Evolutionary conservation across 2,797 vertebrate species (phyloP).

Genomic region (Botia kubotai): DNA sequence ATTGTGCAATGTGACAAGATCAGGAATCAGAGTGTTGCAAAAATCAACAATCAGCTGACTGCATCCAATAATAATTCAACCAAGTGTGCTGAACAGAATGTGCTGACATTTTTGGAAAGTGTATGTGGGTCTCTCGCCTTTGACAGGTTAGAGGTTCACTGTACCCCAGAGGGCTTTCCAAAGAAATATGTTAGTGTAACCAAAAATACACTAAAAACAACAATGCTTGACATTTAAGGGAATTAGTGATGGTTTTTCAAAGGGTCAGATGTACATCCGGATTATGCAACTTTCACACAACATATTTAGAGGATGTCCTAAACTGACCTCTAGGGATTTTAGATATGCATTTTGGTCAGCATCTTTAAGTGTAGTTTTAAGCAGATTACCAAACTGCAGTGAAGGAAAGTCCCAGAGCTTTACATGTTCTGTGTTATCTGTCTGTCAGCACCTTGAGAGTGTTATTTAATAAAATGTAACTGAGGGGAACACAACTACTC

Average conservation of each 20-base stretch:
- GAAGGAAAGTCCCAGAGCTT: not conserved
- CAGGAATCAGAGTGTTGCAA: not conserved
- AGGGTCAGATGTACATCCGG: constrained; percentile 36
- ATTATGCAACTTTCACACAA: constrained; percentile 36
- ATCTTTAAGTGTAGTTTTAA: not conserved
- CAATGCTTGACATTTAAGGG: constrained; percentile 1
- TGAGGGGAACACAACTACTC: constrained; percentile 13
- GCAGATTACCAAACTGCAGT: not conserved
- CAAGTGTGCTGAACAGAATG: constrained; percentile 28
- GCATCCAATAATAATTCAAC: constrained; percentile 32
- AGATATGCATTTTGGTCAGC: not conserved
- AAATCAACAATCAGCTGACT: constrained; percentile 3
- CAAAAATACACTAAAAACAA: constrained; percentile 43
- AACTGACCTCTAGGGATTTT: constrained; percentile 16
- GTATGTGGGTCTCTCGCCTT: constrained; percentile 20
- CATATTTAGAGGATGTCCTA: constrained; percentile 40
- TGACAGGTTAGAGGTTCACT: constrained; percentile 45
- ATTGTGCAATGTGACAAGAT: constrained; percentile 40
- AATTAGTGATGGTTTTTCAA: constrained; percentile 35
- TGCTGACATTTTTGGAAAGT: not conserved
- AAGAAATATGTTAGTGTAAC: constrained; percentile 4
- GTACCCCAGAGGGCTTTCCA: constrained; percentile 17
- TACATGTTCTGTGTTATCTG: constrained; percentile 1
- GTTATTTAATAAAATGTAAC: constrained; percentile 23
- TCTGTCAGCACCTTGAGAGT: constrained; percentile 1